Evolutionary conservation across 2,888 invertebrate genomes (phyloP).

Genomic region (Ormia ochracea): DNA sequence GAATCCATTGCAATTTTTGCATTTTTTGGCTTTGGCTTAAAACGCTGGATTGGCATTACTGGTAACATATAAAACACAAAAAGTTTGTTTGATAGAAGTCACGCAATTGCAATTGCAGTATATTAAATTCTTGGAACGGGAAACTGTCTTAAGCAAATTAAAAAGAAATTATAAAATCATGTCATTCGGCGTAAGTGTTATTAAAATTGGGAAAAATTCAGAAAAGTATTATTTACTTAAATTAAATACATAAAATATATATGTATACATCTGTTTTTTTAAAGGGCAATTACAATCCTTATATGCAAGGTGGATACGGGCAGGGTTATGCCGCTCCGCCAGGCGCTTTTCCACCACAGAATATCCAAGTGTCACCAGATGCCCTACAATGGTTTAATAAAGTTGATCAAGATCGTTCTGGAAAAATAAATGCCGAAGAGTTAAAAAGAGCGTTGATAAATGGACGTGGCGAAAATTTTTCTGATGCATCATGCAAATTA

Average conservation of each 20-base stretch:
- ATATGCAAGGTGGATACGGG: slow-evolving; percentile 47
- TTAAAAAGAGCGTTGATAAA: slow-evolving; percentile 89
- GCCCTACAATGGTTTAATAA: slow-evolving; percentile 89
- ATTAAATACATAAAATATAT: not conserved
- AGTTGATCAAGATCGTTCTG: slow-evolving; percentile 90
- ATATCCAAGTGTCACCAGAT: slow-evolving; percentile 82
- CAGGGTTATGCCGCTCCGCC: slow-evolving; percentile 73
- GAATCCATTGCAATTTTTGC: too few species aligned
- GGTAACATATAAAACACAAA: slow-evolving; percentile 5
- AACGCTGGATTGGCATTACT: not conserved
- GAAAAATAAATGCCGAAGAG: slow-evolving; percentile 86
- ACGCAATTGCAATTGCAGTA: slow-evolving; percentile 24
- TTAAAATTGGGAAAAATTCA: not conserved
- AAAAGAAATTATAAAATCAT: slow-evolving; percentile 54
- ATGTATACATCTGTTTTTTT: not conserved
- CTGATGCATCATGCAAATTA: slow-evolving; percentile 87
- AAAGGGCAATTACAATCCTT: slow-evolving; percentile 62
- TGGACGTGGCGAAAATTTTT: slow-evolving; percentile 85
- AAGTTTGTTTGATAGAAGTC: not conserved
- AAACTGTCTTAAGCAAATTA: too few species aligned
- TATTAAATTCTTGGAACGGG: too few species aligned
- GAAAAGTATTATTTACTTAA: not conserved
- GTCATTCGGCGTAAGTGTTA: slow-evolving; percentile 70
- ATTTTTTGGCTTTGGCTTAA: too few species aligned
- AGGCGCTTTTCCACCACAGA: slow-evolving; percentile 76